Evolutionary conservation across 2,113 vertebrate species (phyloP), one percentile per base, ranked within the genome.

Genomic region (Todiramphus saurophagus): DNA sequence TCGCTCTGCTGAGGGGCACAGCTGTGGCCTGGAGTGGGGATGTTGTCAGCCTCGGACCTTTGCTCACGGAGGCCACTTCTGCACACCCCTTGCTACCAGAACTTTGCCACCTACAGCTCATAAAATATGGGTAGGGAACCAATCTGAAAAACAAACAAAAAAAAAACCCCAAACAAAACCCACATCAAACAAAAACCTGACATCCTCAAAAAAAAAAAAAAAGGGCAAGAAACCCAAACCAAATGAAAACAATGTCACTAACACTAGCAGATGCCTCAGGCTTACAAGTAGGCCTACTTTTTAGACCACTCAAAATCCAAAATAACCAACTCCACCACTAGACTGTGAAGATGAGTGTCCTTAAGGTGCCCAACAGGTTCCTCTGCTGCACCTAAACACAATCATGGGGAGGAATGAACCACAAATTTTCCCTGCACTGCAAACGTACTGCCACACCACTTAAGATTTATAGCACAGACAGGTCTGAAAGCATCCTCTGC

Each of bases 81-180:
- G 28, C 63, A 43, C 28, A 31, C 41, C 30, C 12, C 63, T 69
- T 3, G 0, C 35, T 24, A 50, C 30, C 21, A 1, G 14, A 44
- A 41, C 31, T 50, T 44, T 21, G 14, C 19, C 33, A 75, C 7
- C 48, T 60, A 60, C 11, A 86, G 48, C 28, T 37, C 60, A 44
- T 27, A 31, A 16, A 30, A 10, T 6, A 37, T 4, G 4, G 4
- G 30, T 3, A 43, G 5, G 35, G 10, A 66, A 51, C 1, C 3
- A 13, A 31, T 1, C 1, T 2, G 3, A 5, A 15, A 16, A 3
- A 7, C 43, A 13, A 33, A 31, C 6, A 19, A 19, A 25, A 8
- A 8, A 39, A 41, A 63, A 27, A 63, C 13, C 41, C 37, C 20
- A 19, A 11, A 19, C 31, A 30, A 20, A 33, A 11, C 14, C 20